A percentile compares a stretch with the other conserved stretches of the same genome.
These are phyloP conservation scores for Avahi laniger DNA, from an alignment of 2,797 vertebrate species.

Conservation along the genomic window DNA sequence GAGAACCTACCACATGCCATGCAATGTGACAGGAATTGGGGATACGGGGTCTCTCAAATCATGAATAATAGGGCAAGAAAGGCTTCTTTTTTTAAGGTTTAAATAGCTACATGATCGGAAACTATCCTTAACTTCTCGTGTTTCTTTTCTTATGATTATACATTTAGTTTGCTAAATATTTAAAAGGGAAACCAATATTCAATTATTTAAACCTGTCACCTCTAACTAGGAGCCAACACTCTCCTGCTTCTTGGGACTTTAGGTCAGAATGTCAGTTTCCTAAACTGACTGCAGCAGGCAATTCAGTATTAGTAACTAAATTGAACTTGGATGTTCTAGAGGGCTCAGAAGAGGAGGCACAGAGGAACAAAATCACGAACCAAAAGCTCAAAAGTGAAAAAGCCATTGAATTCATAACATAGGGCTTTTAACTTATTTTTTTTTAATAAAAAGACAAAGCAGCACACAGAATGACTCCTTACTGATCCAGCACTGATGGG, in stretches of 20 bases:
- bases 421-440: neutral
- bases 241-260: conserved; percentile 29
- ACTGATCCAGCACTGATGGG: neutral
- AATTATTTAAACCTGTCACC: conserved; percentile 58
- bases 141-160: conserved; percentile 61
- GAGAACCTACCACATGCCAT: neutral
- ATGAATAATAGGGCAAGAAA: neutral
- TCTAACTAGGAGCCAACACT: conserved; percentile 45
- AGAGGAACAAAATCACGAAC: neutral
- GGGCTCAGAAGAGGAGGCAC: neutral
- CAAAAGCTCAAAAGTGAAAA: conserved; percentile 28
- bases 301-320: neutral
- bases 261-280: conserved; percentile 48
- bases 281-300: neutral
- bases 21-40: neutral
- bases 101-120: conserved; percentile 8
- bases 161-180: conserved; percentile 63
- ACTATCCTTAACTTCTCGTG: conserved; percentile 27
- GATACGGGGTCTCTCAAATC: neutral
- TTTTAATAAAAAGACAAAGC: conserved; percentile 14
- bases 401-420: conserved; percentile 24
- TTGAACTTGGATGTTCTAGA: neutral
- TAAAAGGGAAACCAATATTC: conserved; percentile 61
- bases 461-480: neutral
- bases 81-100: neutral